These are phyloP conservation scores for Megaceryle alcyon DNA, from an alignment of 2,797 vertebrate species.

Conservation along the genomic window DNA sequence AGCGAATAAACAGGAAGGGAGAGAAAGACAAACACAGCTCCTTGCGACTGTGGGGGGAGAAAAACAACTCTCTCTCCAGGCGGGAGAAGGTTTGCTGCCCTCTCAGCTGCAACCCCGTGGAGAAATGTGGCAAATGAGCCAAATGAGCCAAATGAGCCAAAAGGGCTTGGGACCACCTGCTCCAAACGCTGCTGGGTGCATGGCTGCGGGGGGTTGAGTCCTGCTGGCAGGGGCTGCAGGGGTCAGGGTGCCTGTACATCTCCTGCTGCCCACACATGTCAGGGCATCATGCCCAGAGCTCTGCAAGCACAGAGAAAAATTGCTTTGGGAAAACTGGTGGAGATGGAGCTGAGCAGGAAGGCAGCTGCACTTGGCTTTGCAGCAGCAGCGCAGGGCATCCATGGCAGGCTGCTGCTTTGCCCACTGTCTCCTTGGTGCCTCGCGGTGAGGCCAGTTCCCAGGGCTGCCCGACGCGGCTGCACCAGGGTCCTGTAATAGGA, in stretches of 20 bases:
- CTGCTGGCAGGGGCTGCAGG: fast-evolving
- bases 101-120: not conserved
- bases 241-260: fast-evolving
- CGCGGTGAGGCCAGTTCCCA: not conserved
- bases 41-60: constrained; percentile 1
- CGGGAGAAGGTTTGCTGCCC: constrained; percentile 31
- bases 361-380: not conserved
- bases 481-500: constrained; percentile 33
- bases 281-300: not conserved
- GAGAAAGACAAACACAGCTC: constrained; percentile 52
- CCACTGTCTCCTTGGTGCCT: fast-evolving
- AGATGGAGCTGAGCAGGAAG: fast-evolving
- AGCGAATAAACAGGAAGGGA: constrained; percentile 71
- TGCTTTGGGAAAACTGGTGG: not conserved
- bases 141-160: constrained; percentile 22
- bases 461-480: not conserved
- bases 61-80: constrained; percentile 52
- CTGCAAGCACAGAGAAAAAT: not conserved
- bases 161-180: not conserved
- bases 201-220: not conserved
- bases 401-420: not conserved
- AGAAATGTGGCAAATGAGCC: constrained; percentile 7
- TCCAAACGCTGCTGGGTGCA: not conserved
- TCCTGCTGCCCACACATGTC: fast-evolving
- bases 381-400: not conserved